Conservation (phyloP, 2,797 vertebrate species). For the Crocidura indochinensis region DNA sequence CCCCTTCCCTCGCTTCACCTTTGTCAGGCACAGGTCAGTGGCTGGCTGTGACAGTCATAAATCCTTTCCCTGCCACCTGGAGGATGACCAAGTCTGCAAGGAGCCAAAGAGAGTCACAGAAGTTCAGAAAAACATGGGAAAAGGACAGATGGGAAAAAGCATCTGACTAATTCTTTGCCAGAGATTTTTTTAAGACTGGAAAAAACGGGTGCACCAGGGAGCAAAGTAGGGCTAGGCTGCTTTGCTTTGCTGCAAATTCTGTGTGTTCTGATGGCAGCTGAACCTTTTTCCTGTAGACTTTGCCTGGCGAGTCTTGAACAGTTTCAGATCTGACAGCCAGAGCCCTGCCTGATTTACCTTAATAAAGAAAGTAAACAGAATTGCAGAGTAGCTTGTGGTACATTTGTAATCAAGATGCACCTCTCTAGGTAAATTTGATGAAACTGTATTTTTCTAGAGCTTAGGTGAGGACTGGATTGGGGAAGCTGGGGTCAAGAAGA, state of each 20-base stretch:
- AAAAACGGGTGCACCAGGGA: fast-evolving
- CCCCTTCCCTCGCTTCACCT: neutral
- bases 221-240: neutral
- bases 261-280: constrained; percentile 53
- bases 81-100: neutral
- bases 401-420: neutral
- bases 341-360: neutral
- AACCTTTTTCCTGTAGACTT: constrained; percentile 40
- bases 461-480: neutral
- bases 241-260: neutral
- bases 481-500: neutral
- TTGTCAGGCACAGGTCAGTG: neutral
- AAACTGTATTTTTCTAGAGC: neutral
- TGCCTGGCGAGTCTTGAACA: neutral
- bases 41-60: neutral
- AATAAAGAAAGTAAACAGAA: neutral
- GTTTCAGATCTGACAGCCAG: constrained; percentile 31
- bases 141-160: constrained; percentile 5
- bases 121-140: neutral
- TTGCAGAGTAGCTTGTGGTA: neutral
- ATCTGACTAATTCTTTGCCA: constrained; percentile 59
- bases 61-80: neutral
- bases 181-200: neutral
- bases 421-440: neutral
- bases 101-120: neutral